Conservation (phyloP, 2,797 vertebrate species). For the Peromyscus melanophrys region DNA sequence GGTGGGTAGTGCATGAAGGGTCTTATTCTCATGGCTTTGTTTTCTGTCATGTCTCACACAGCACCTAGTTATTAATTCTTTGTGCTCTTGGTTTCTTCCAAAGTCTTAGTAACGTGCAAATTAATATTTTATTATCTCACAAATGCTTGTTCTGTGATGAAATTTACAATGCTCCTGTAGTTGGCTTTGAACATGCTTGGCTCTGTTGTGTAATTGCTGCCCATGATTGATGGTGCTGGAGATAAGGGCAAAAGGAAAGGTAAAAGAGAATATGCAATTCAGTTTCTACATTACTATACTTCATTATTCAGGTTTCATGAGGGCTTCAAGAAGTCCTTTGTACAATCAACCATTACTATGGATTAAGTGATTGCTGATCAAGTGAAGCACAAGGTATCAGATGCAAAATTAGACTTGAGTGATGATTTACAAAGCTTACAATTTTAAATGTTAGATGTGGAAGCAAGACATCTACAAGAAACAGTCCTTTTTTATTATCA, state of each 20-base stretch:
- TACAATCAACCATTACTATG: neutral
- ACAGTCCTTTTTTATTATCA: neutral
- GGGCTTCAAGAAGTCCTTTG: neutral
- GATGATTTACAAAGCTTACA: neutral
- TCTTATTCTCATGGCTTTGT: constrained; percentile 30
- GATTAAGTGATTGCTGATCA: neutral
- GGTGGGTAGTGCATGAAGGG: neutral
- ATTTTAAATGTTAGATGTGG: neutral
- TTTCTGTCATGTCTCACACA: constrained; percentile 36
- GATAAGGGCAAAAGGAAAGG: constrained; percentile 42
- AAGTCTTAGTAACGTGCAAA: constrained; percentile 42
- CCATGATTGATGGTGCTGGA: neutral
- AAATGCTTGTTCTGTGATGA: constrained; percentile 70
- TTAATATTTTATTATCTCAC: constrained; percentile 74
- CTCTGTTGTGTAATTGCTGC: neutral
- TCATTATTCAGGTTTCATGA: neutral
- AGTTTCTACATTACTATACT: neutral
- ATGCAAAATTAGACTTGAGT: neutral
- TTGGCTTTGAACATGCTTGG: constrained; percentile 61
- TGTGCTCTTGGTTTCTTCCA: constrained; percentile 44
- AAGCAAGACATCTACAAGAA: neutral
- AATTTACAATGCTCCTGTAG: constrained; percentile 38
- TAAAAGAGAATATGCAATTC: constrained; percentile 46
- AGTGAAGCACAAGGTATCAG: neutral
- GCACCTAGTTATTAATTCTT: constrained; percentile 59